These are phyloP conservation scores for Perodicticus potto DNA, from an alignment of 2,797 vertebrate species.

Conservation along the genomic window DNA sequence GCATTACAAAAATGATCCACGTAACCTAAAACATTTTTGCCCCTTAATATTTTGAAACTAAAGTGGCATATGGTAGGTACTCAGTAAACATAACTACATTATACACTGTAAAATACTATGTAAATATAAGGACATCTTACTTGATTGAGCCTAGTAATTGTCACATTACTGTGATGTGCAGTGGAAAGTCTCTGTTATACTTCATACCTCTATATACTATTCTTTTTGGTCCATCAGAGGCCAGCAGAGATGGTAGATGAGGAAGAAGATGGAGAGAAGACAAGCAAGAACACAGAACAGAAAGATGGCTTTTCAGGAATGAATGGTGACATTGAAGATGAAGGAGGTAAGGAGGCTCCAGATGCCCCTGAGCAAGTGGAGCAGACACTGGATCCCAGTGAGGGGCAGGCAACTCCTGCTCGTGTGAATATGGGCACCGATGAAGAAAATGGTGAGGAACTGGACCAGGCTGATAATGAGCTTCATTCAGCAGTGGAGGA, in stretches of 20 bases:
- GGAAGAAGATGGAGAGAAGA: slow-evolving; percentile 86
- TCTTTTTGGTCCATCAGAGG: slow-evolving; percentile 84
- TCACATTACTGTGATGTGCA: not conserved
- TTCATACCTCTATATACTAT: not conserved
- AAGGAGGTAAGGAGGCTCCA: slow-evolving; percentile 12
- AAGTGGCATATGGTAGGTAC: no score
- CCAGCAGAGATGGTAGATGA: slow-evolving; percentile 91
- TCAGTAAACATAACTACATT: not conserved
- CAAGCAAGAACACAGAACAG: slow-evolving; percentile 75
- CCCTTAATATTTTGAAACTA: no score
- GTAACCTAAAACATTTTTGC: no score
- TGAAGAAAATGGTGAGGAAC: slow-evolving; percentile 82
- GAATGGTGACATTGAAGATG: slow-evolving; percentile 74
- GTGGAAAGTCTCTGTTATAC: not conserved
- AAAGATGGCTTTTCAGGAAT: slow-evolving; percentile 73
- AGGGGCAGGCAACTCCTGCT: slow-evolving; percentile 8
- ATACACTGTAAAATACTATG: not conserved
- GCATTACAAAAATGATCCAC: no score
- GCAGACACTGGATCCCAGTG: slow-evolving; percentile 55
- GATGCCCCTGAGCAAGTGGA: slow-evolving; percentile 47
- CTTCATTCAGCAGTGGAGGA: slow-evolving; percentile 64
- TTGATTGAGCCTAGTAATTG: not conserved
- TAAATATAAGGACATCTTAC: not conserved
- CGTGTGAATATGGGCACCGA: slow-evolving; percentile 67
- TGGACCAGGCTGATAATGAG: slow-evolving; percentile 71